Conservation (phyloP, 2,888 invertebrate genomes). For the Drosophila maculinotata region DNA sequence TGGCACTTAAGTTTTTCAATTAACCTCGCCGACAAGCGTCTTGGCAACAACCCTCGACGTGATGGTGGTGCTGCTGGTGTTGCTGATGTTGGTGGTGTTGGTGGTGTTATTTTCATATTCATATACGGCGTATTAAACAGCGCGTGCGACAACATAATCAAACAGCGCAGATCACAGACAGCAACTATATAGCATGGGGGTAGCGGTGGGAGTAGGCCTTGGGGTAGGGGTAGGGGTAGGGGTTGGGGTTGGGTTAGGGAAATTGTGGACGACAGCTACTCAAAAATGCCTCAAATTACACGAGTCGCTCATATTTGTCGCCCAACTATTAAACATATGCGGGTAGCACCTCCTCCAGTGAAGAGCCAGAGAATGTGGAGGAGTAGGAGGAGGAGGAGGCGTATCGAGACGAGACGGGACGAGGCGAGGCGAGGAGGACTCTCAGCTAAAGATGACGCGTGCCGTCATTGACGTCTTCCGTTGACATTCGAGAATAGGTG, state of each 20-base stretch:
- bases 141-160: slow-evolving; percentile 84
- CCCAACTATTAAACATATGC: slow-evolving; percentile 72
- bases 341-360: slow-evolving; percentile 42
- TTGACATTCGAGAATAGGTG: slow-evolving; percentile 43
- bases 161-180: slow-evolving; percentile 59
- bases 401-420: neutral
- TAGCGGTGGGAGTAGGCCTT: neutral
- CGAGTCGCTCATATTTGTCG: slow-evolving; percentile 56
- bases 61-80: neutral
- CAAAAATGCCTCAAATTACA: slow-evolving; percentile 74
- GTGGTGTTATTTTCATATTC: slow-evolving; percentile 72
- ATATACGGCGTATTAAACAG: slow-evolving; percentile 79
- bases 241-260: neutral
- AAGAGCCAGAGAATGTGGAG: neutral
- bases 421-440: neutral
- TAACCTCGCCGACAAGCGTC: slow-evolving; percentile 68
- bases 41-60: slow-evolving; percentile 50
- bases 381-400: neutral
- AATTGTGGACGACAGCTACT: slow-evolving; percentile 33
- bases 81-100: neutral
- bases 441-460: slow-evolving; percentile 53
- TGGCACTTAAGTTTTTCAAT: slow-evolving; percentile 82
- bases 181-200: neutral
- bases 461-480: slow-evolving; percentile 46
- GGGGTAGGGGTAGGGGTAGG: neutral